Evolutionary conservation across 2,797 vertebrate species (phyloP), one percentile per base, ranked within the genome.

Genomic region (Pteronotus mesoamericanus): DNA sequence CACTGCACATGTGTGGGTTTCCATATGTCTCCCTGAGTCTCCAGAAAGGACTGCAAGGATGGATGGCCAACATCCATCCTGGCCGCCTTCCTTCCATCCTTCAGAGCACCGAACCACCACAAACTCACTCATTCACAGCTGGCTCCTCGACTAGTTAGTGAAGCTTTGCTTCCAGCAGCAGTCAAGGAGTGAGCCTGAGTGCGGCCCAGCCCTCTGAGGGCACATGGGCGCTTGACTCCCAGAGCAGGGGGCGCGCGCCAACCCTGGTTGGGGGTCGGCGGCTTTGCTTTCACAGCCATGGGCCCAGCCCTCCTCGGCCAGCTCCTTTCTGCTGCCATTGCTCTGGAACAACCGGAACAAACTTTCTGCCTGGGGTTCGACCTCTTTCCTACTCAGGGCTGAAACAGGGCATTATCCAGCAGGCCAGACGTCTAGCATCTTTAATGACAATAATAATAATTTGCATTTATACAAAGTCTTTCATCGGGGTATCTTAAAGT

Each of bases 391-490:
- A 91, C 85, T 97, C 78, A 96, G 93, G 97, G 90, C 75, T 88
- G 26, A 85, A 86, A 79, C 94, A 83, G 91, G 69, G 72, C 96
- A 94, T 97, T 96, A 95, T 72, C 89, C 77, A 42, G 95, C 1
- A 64, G 92, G 75, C 94, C 91, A 97, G 96, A 95, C 0, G 3
- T 91, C 96, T 97, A 97, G 94, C 79, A 96, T 94, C 89, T 97
- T 96, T 94, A 89, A 97, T 96, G 91, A 96, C 74, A 95, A 96
- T 84, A 97, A 97, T 82, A 96, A 97, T 78, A 94, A 97, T 97
- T 93, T 97, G 93, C 94, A 96, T 97, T 96, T 97, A 96, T 90
- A 92, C 42, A 75, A 95, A 91, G 89, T 64, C 97, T 98, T 97
- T 97, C 96, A 97, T 97, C 0, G 42, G 39, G 72, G 80, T 88